Evolutionary conservation across 2,888 invertebrate genomes (phyloP).

Genomic region (Drosophila subquinaria): DNA sequence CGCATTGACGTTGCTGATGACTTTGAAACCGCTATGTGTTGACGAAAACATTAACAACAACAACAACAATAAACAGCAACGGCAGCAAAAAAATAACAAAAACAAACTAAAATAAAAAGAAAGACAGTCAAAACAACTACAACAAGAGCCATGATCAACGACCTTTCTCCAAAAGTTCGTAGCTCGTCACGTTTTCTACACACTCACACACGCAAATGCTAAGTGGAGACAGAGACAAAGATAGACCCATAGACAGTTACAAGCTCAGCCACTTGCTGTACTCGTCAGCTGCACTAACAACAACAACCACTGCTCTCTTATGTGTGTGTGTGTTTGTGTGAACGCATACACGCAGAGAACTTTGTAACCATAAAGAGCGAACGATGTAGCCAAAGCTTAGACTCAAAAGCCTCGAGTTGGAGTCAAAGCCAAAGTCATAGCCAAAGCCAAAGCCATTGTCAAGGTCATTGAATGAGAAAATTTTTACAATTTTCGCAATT

Average conservation of each 20-base stretch:
- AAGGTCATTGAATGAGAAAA: constrained; percentile 80
- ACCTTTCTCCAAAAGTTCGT: constrained; percentile 80
- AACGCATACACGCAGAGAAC: constrained; percentile 31
- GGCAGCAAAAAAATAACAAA: constrained; percentile 21
- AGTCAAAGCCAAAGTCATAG: constrained; percentile 12
- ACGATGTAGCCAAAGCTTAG: constrained; percentile 26
- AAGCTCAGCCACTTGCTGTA: constrained; percentile 34
- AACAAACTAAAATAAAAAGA: constrained; percentile 6
- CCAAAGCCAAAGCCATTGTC: constrained; percentile 71
- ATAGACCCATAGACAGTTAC: constrained; percentile 22
- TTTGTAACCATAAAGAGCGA: constrained; percentile 53
- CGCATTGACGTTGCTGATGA: constrained; percentile 57
- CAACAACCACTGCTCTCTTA: constrained; percentile 1
- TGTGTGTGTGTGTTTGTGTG: constrained; percentile 1
- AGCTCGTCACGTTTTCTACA: constrained; percentile 81
- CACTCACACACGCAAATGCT: constrained; percentile 34
- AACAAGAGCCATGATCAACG: constrained; percentile 76
- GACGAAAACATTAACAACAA: constrained; percentile 23
- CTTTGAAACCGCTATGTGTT: constrained; percentile 68
- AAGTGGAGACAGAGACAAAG: constrained; percentile 12
- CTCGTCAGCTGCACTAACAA: constrained; percentile 14
- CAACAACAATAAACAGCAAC: constrained; percentile 7
- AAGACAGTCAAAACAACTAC: constrained; percentile 28
- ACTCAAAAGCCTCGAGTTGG: constrained; percentile 19
- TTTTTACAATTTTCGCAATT: constrained; percentile 75